Base-by-base conservation (phyloP, 2,113 vertebrate genomes). In the Mirza zaza region DNA sequence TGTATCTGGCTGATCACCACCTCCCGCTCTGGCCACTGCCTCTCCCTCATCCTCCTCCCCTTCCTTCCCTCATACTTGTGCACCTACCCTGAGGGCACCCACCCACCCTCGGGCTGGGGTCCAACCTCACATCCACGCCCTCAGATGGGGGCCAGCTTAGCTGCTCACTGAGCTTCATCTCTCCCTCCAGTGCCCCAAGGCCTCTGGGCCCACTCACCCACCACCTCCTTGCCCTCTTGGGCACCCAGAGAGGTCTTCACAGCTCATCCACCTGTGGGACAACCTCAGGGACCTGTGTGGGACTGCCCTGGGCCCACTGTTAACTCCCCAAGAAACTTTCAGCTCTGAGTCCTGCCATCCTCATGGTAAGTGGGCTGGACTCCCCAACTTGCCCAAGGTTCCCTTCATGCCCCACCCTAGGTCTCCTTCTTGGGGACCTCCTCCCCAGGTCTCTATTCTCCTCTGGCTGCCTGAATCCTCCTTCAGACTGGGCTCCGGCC, bases 31-130 rank as follows among this genome's bases (percentile, higher is more conserved):
- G 48, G 36, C 39, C 55, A 77, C 45, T 25, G 0, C 92, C 67
- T 18, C 79, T 2, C 36, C 75, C 76, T 83, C 67, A 8, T 5
- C 18, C 23, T 45, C 39, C 27, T 45, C 15, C 5, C 88, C 9
- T 29, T 61, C 14, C 7, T 42, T 42, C 71, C 48, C 77, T 71
- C 45, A 17, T 2, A 36, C 70, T 15, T 0, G 2, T 29, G 12
- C 20, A 1, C 57, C n/a, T n/a, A 29, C 23, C 23, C 6, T 0
- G 0, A 45, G 1, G 4, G 20, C 34, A 5, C 32, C 21, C 55
- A n/a, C 14, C 42, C 34, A 59, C 14, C 42, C 5, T 18, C 63
- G 18, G 89, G 50, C 68, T 11, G 32, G 34, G 34, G 67, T 27
- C 87, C 45, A 3, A 13, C 2, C 18, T 67, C 57, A 21, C 71